These are phyloP conservation scores for Pteromalus puparum DNA, from an alignment of 1,140 invertebrate genomes.

Conservation along the genomic window DNA sequence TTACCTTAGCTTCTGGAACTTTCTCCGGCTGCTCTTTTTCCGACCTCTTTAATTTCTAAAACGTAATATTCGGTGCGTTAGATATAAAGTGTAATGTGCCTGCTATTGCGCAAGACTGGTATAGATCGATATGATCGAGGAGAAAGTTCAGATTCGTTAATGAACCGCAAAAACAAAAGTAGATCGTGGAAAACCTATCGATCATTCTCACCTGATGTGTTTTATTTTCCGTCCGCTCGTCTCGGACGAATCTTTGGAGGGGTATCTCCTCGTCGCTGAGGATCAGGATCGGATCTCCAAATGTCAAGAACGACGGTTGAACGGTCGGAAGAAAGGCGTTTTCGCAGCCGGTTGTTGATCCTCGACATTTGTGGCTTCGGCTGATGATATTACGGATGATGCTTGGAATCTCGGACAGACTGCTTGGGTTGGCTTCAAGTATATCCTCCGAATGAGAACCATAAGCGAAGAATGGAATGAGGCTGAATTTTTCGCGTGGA, in stretches of 20 bases:
- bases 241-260: neutral
- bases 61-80: neutral
- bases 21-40: neutral
- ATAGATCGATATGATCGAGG: too few relatives aligned
- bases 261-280: neutral
- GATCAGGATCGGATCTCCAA: neutral
- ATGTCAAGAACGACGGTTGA: neutral
- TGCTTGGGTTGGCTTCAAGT: conserved; percentile 7
- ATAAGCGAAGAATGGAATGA: conserved; percentile 55
- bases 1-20: neutral
- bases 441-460: conserved; percentile 56
- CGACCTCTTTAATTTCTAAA: neutral
- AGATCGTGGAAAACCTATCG: neutral
- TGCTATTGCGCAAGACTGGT: too few relatives aligned
- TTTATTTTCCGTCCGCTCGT: neutral
- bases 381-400: conserved; percentile 41
- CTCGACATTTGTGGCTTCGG: neutral
- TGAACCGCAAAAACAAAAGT: neutral
- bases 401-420: conserved; percentile 53
- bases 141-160: too few relatives aligned
- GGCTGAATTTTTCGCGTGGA: conserved; percentile 23
- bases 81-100: too few relatives aligned
- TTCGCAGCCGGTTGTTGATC: neutral
- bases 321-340: neutral
- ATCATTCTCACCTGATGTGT: neutral